Evolutionary conservation across 1,140 invertebrate genomes (phyloP), one percentile per base, ranked within the genome.

Genomic region (Piezodorus guildinii): DNA sequence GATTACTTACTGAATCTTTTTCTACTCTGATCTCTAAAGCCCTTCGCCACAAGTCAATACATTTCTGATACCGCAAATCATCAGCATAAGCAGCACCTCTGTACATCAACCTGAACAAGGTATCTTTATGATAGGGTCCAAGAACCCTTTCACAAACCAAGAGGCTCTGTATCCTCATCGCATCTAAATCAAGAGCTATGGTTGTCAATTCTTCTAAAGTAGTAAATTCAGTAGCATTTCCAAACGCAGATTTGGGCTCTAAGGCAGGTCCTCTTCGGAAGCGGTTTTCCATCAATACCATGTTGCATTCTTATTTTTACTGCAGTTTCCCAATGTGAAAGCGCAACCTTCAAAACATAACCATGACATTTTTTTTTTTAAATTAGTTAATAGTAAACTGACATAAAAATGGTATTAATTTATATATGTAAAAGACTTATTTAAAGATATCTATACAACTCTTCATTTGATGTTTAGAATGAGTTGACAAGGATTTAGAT

Each of bases 81-180:
- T 94, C 91, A 1, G 88, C 90, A 76, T 91, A 94, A 0, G 88
- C 83, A 5, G 91, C 91, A 45, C 91, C 91, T 63, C 90, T 3
- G n/a, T 60, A 83, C 80, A 84, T 83, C 3, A 83, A 67, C 43
- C 88, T 80, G 69, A 90, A 90, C n/a, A 93, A 80, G 63, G 86
- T 88, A 72, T 94, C 90, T 74, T 91, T 91, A 72, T 94, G 90
- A 68, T 81, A 74, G 8, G 82, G 76, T 5, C 90, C 90, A 30
- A 94, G 76, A 69, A 94, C 85, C 70, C 90, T 77, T 74, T 90
- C 87, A 67, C 85, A 86, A 65, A 94, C 88, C 14, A 94, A 73
- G 52, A 94, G 74, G 71, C 88, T 88, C 72, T 93, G 90, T 69
- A 86, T 86, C 65, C 88, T 79, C 75, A 93, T 83, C 3, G 81